Base-by-base conservation (phyloP, 2,888 invertebrate genomes). In the Balanococcus diminutus region DNA sequence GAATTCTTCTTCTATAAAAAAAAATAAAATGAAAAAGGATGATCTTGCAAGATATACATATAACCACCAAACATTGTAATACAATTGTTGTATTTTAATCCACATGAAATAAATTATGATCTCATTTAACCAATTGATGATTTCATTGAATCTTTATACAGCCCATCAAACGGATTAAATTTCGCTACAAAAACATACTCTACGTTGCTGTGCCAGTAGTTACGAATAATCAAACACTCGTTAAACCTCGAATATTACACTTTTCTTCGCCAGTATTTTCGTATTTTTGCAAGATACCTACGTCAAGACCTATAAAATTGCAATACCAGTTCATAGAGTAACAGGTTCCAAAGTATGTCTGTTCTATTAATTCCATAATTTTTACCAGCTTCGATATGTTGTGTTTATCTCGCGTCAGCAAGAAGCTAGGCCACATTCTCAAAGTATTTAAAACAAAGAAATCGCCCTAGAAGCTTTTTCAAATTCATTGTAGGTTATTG, bases 291-390 rank as follows among this genome's bases (percentile, higher is more conserved):
- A 25, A 9, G 5, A 9, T 28, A 67, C 28, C n/a, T n/a, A 67
- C 75, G 32, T 75, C 75, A 75, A n/a, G 32, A 67, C 28, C 25
- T 67, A n/a, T n/a, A 67, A 67, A 67, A 25, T 67, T 32, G 75
- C 32, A 75, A 75, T 31, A 75, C 75, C 36, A 75, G 75, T 75
- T 75, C 75, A 32, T 16, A n/a, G 1, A 75, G 75, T 67, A 67
- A 67, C 61, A 28, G 61, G 61, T 67, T 67, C 8, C 61, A 67
- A 28, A 67, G 61, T 67, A 67, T 67, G 61, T 67, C 28, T 67
- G 61, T 67, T 28, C 28, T 28, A 67, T 67, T 67, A 67, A 75
- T 32, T 75, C 75, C 75, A 75, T 75, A 75, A 75, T 75, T 75
- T 67, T 75, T 75, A 72, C 32, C 8, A 32, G 75, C 36, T n/a